phyloP scores from a whole-genome alignment of 1,140 invertebrate species.

The Lordiphosa stackelbergi region DNA sequence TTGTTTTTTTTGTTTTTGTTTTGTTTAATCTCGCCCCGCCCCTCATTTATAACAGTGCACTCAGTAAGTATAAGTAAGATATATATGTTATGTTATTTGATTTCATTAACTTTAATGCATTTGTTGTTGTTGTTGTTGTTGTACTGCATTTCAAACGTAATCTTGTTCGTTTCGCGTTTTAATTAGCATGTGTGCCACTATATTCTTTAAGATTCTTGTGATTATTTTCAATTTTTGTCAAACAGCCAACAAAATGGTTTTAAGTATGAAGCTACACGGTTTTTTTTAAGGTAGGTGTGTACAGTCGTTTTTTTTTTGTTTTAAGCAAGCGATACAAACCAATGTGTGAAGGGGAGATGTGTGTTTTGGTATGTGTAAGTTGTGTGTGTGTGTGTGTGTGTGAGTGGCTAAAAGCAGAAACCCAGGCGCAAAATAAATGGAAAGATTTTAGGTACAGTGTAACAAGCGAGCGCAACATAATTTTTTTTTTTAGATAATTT shows the following conservation, averaged over 20 bases:
- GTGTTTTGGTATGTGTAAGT: background rate
- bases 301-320: no score
- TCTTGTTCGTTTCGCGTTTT: slow-evolving; percentile 58
- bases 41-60: slow-evolving; percentile 76
- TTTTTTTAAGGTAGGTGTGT: no score
- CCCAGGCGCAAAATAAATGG: no score
- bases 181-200: background rate
- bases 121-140: slow-evolving; percentile 56
- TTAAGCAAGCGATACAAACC: no score
- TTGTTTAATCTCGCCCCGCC: slow-evolving; percentile 76
- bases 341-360: no score
- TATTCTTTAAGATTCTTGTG: slow-evolving; percentile 28
- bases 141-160: slow-evolving; percentile 72
- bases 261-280: slow-evolving; percentile 65
- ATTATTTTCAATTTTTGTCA: slow-evolving; percentile 54
- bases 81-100: slow-evolving; percentile 46
- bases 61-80: slow-evolving; percentile 74
- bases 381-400: slow-evolving; percentile 4
- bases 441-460: no score
- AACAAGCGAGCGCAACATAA: slow-evolving; percentile 25
- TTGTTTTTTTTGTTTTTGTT: slow-evolving; percentile 25
- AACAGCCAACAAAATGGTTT: slow-evolving; percentile 73
- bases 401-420: background rate
- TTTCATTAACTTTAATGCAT: slow-evolving; percentile 46
- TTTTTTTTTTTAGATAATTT: slow-evolving; percentile 20